Base-by-base conservation (phyloP, 2,888 invertebrate genomes). In the Ochropacha duplaris region DNA sequence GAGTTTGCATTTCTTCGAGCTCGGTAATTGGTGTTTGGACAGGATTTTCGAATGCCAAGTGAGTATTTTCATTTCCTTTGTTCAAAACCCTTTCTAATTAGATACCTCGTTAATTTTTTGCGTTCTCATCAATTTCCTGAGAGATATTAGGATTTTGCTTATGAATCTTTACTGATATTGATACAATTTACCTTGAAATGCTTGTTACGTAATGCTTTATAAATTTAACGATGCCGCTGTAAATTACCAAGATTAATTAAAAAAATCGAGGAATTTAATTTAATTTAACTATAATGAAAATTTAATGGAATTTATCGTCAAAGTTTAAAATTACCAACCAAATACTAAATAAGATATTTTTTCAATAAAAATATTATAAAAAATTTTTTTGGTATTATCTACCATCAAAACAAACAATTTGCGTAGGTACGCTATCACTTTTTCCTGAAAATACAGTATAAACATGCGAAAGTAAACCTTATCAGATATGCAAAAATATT, bases 401-500 rank as follows among this genome's bases (percentile, higher is more conserved):
- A 36, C 4, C 5, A 36, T 1, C 36, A n/a, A 36, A n/a, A 36
- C 36, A n/a, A n/a, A 36, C 14, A 36, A 1, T n/a, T n/a, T 34
- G 14, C 14, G 14, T 34, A 34, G 31, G 31, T 12, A 12, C 31
- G 31, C 31, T 31, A 12, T 31, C 31, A 31, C 59, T 61, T 62
- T 68, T 68, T 64, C 64, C 68, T 9, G 19, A 44, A 44, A 64
- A 56, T 26, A 64, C 56, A 44, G 9, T 44, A 44, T 44, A 44
- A 44, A 44, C 44, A 44, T 44, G 44, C 44, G 19, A 34, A 49
- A 57, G 50, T 51, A 52, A 34, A 52, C 31, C 56, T 65, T 65
- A 71, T 71, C 59, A 61, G 58, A 54, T 60, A 52, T 70, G 71
- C 74, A 69, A 75, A 77, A 77, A 77, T 79, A 79, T 79, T 79